A percentile compares a stretch with the other conserved stretches of the same genome.
These are phyloP conservation scores for Arion vulgaris DNA, from an alignment of 1,140 invertebrate genomes.

Conservation along the genomic window DNA sequence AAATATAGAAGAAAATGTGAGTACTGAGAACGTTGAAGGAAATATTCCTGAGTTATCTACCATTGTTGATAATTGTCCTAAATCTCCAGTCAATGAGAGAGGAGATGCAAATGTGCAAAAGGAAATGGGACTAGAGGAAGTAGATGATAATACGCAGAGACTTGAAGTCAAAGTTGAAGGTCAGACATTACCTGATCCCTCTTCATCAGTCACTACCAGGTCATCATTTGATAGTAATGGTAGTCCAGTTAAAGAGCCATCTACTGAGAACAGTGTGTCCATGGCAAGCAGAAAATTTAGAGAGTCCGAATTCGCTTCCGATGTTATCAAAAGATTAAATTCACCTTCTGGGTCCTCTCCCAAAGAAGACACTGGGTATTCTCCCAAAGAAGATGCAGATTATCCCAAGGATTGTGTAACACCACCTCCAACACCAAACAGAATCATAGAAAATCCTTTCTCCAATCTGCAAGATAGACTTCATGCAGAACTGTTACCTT, in stretches of 20 bases:
- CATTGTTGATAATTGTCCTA: not conserved
- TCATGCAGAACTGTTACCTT: not conserved
- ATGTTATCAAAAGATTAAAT: constrained; percentile 20
- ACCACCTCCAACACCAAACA: constrained; percentile 21
- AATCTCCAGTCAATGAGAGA: not conserved
- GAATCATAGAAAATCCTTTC: not conserved
- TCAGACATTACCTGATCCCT: not conserved
- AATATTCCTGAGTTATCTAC: not conserved
- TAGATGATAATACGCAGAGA: not conserved
- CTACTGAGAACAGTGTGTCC: not conserved
- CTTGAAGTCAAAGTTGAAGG: not conserved
- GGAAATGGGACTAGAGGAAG: not conserved
- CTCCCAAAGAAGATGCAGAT: no score
- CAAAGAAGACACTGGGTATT: constrained; percentile 8
- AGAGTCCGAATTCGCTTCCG: constrained; percentile 22
- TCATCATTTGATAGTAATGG: not conserved
- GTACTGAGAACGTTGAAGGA: not conserved
- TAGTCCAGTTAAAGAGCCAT: not conserved
- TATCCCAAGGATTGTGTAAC: constrained; percentile 15
- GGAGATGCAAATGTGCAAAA: not conserved
- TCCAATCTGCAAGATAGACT: not conserved
- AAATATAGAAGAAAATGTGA: not conserved
- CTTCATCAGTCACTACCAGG: not conserved
- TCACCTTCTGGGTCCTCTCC: not conserved
- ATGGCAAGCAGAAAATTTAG: not conserved